Conservation (phyloP, 2,888 invertebrate species). For the Conus canariensis region DNA sequence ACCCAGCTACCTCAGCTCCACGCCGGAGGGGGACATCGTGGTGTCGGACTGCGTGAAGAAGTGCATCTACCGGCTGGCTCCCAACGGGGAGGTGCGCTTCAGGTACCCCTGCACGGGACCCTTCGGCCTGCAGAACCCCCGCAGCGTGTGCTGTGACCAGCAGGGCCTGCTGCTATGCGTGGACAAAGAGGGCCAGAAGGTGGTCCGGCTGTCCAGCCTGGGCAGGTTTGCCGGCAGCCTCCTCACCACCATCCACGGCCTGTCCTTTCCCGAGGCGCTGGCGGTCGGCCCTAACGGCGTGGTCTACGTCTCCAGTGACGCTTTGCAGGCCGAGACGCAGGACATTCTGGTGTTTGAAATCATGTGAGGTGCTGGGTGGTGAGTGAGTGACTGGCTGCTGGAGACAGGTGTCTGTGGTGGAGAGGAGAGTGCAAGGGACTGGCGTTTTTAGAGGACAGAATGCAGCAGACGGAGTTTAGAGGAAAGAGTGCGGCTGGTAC, state of each 20-base stretch:
- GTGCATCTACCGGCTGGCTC: constrained; percentile 35
- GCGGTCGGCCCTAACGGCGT: constrained; percentile 15
- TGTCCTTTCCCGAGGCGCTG: constrained; percentile 36
- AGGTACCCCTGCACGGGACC: constrained; percentile 37
- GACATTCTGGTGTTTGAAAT: constrained; percentile 33
- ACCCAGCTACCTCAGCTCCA: constrained; percentile 31
- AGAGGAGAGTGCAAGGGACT: not conserved
- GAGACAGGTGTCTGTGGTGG: not conserved
- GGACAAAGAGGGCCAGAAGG: constrained; percentile 40
- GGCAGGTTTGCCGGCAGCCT: constrained; percentile 30
- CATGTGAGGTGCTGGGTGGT: not conserved
- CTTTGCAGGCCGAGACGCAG: constrained; percentile 29
- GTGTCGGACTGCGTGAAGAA: constrained; percentile 36
- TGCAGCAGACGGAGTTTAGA: too few relatives aligned
- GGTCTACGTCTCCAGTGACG: constrained; percentile 37
- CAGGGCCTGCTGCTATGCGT: constrained; percentile 30
- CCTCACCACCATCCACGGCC: constrained; percentile 37
- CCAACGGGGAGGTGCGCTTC: constrained; percentile 37
- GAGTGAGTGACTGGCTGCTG: not conserved
- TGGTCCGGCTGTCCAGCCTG: constrained; percentile 23
- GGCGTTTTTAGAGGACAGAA: not conserved
- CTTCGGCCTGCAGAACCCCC: constrained; percentile 31
- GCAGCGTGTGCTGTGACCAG: constrained; percentile 26
- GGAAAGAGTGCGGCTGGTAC: too few relatives aligned
- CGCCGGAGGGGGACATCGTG: constrained; percentile 25